Evolutionary conservation across 2,888 invertebrate species (phyloP), one percentile per base, ranked within the genome.

Genomic region (Tiliacea aurago): DNA sequence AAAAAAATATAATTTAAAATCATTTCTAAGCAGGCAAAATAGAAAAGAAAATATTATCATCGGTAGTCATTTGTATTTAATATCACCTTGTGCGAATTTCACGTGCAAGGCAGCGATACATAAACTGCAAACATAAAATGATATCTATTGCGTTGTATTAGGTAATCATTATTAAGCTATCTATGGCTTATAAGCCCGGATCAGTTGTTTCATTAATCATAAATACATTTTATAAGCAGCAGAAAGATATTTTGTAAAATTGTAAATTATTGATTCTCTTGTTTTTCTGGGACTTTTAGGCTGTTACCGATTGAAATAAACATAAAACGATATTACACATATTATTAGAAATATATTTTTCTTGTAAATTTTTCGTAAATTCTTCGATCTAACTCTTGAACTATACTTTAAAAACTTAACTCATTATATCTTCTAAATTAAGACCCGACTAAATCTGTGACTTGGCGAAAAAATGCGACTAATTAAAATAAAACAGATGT

Each of bases 121-220:
- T 2, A 7, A 37, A 45, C 15, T 45, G 43, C 15, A 45, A 59
- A 63, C 4, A 61, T 47, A 47, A n/a, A 53, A 49, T 55, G 0
- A 23, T 70, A 78, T 78, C 47, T 70, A 49, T 61, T 75, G 61
- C 51, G 53, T 61, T n/a, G 11, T 45, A 37, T 49, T 47, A 62
- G 2, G 23, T 76, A 49, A 78, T 76, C 51, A 47, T 41, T 0
- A 75, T 64, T 11, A 18, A 4, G 20, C 11, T 63, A 65, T 45
- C 15, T 45, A 28, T 45, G 10, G 10, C 13, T 47, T 51, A 23
- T 18, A 43, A 62, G 28, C 49, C 53, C 15, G 23, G 43, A 78
- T 55, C 20, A 61, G 11, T 15, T 43, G 18, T 43, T 59, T 33
- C 1, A 75, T 56, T 43, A 11, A n/a, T 20, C 20, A 15, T 15